phyloP scores from a whole-genome alignment of 2,888 invertebrate species.

The Syritta pipiens region DNA sequence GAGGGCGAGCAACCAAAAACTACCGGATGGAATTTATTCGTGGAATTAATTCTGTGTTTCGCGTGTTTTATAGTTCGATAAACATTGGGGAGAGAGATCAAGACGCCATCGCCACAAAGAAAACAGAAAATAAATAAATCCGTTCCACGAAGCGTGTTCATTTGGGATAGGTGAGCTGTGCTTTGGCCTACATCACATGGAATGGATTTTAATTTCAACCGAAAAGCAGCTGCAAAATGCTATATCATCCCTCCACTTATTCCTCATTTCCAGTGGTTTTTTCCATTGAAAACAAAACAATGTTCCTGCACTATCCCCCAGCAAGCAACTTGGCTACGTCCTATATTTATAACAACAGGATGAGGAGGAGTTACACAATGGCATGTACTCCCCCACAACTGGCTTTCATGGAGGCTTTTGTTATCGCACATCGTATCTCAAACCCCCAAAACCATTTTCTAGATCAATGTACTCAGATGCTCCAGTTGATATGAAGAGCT shows the following conservation, averaged over 20 bases:
- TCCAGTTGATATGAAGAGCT: slow-evolving; percentile 46
- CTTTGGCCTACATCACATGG: no score
- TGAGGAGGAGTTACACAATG: slow-evolving; percentile 16
- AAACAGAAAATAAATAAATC: no score
- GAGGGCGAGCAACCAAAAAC: slow-evolving; percentile 10
- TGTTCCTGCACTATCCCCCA: background rate
- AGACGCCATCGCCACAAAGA: background rate
- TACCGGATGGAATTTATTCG: slow-evolving; percentile 33
- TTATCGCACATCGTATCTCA: no score
- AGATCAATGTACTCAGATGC: slow-evolving; percentile 60
- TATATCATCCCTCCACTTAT: no score
- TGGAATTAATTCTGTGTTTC: slow-evolving; percentile 45
- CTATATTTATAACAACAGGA: slow-evolving; percentile 24
- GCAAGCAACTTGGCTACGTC: no score
- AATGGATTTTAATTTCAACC: no score
- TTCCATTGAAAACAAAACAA: background rate
- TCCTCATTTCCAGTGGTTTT: no score
- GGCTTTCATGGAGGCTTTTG: slow-evolving; percentile 17
- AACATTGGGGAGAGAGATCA: slow-evolving; percentile 7
- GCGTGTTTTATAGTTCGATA: slow-evolving; percentile 40
- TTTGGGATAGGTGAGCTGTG: no score
- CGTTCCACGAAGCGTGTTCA: slow-evolving; percentile 1
- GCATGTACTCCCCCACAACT: background rate
- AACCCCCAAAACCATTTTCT: slow-evolving; percentile 52
- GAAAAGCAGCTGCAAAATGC: no score